Base-by-base conservation (phyloP, 2,113 vertebrate genomes). In the Fulica atra region DNA sequence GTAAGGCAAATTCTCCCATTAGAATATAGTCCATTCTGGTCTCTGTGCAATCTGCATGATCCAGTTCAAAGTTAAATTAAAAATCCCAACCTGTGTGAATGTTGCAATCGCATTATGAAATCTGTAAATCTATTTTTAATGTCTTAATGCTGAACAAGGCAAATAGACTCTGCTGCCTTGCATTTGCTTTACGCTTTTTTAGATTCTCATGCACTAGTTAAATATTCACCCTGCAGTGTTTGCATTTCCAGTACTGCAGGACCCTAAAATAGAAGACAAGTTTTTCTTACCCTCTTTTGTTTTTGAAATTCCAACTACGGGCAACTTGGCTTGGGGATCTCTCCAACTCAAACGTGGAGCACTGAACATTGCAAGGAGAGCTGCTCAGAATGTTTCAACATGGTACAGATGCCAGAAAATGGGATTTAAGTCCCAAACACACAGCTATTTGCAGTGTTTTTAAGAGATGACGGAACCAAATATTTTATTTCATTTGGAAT, bases 11-110 rank as follows among this genome's bases (percentile, higher is more conserved):
- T 96, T 92, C 90, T 79, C 48, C 91, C 64, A 96, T 96, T 93
- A 92, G 93, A 97, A 96, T 94, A 81, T 9, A 93, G 93, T 94
- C 93, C 96, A 76, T 97, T 88, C 92, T 91, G 95, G 76, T 68
- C 95, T 92, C 72, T 53, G 3, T 71, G 88, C 92, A 90, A 95
- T 95, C 93, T 95, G 93, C 93, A 92, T 83, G 17, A 96, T 88
- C 92, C 95, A 94, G 92, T 96, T 96, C 90, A 93, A 96, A 97
- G 94, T 97, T 73, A 97, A 96, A 96, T 92, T 88, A 94, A 95
- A 96, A 96, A 94, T 84, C 86, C 88, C 76, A 81, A 95, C 93
- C 92, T 93, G 88, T 96, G 91, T 92, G 95, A 93, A 96, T 97
- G 95, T 94, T 96, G 95, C 92, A 97, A 96, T 94, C 65, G 3